phyloP scores from a whole-genome alignment of 2,888 invertebrate genomes.

The Lasioglossum morio region DNA sequence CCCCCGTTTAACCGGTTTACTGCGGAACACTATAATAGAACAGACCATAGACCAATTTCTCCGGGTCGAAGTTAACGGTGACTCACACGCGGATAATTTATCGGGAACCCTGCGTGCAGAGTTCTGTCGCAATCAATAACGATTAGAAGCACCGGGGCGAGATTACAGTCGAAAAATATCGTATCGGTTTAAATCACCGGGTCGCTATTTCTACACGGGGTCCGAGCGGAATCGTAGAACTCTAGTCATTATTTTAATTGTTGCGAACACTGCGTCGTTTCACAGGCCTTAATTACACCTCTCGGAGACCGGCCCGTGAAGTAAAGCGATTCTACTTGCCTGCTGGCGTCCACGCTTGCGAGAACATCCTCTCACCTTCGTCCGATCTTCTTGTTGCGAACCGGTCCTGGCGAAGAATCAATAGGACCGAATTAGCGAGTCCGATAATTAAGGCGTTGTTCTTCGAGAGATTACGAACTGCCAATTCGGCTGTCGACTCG shows the following conservation, averaged over 20 bases:
- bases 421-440: conserved; percentile 59
- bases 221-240: conserved; percentile 58
- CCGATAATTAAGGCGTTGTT: conserved; percentile 56
- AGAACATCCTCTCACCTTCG: conserved; percentile 65
- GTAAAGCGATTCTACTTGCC: conserved; percentile 71
- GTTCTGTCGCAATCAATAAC: conserved; percentile 71
- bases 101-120: conserved; percentile 67
- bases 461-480: conserved; percentile 19
- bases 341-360: conserved; percentile 64
- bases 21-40: not conserved
- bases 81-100: conserved; percentile 71
- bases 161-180: conserved; percentile 56
- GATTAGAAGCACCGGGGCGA: conserved; percentile 66
- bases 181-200: conserved; percentile 74
- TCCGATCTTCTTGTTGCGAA: conserved; percentile 46
- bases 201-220: conserved; percentile 61
- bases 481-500: conserved; percentile 24
- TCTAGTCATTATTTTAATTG: conserved; percentile 80
- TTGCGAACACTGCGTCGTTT: conserved; percentile 71
- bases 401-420: conserved; percentile 67
- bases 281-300: conserved; percentile 76
- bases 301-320: conserved; percentile 62
- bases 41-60: not conserved
- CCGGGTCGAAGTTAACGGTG: conserved; percentile 47
- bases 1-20: not conserved